These are phyloP conservation scores for Acanthopleura granulata DNA, from an alignment of 2,888 invertebrate genomes.

Conservation along the genomic window DNA sequence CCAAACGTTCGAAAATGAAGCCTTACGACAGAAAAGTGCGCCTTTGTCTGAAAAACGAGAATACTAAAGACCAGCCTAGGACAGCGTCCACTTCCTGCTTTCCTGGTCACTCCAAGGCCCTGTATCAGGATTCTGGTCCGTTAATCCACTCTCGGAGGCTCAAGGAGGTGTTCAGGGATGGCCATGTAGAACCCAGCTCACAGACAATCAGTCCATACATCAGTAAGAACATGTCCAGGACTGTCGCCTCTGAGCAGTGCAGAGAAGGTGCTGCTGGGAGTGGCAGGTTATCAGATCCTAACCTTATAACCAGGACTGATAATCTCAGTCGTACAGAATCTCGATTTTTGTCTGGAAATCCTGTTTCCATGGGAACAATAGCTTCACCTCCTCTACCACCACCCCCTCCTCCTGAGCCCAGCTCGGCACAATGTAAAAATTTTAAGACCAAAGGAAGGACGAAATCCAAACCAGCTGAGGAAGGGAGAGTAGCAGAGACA, in stretches of 20 bases:
- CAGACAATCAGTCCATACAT: neutral
- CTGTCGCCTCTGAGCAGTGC: too few relatives aligned
- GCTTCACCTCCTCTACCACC: too few relatives aligned
- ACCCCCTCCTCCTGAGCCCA: too few relatives aligned
- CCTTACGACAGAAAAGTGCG: slow-evolving; percentile 41
- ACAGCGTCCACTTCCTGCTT: neutral
- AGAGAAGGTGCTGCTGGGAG: too few relatives aligned
- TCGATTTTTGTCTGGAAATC: too few relatives aligned
- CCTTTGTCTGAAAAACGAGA: slow-evolving; percentile 28
- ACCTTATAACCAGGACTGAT: too few relatives aligned
- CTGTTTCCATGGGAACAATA: too few relatives aligned
- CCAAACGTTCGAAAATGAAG: slow-evolving; percentile 37
- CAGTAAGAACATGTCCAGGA: neutral
- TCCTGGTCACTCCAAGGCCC: neutral
- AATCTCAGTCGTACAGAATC: too few relatives aligned
- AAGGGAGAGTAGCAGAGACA: slow-evolving; percentile 3
- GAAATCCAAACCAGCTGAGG: too few relatives aligned
- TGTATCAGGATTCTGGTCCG: slow-evolving; percentile 26
- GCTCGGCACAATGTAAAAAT: too few relatives aligned
- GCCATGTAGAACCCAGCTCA: neutral
- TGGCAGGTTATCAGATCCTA: too few relatives aligned
- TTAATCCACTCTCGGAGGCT: slow-evolving; percentile 37
- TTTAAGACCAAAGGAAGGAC: too few relatives aligned
- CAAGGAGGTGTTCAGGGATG: slow-evolving; percentile 37
- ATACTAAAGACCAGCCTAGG: neutral